Evolutionary conservation across 1,140 invertebrate genomes (phyloP).

Genomic region (Megalonaias nervosa): DNA sequence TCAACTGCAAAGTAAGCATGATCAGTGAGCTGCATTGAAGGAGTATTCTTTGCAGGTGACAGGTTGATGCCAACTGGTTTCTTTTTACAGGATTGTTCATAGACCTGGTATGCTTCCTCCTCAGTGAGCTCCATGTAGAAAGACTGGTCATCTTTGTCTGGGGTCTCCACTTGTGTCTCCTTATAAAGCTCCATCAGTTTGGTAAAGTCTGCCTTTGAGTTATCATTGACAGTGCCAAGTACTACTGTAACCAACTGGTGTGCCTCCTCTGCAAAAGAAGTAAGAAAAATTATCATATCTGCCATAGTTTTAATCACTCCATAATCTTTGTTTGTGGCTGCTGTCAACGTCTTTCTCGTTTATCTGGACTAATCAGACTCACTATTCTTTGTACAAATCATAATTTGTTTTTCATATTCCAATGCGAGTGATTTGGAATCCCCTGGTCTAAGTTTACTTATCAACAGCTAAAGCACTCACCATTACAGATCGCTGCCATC

Average conservation of each 20-base stretch:
- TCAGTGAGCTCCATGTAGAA: conserved; percentile 80
- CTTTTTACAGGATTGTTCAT: conserved; percentile 76
- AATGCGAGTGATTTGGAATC: background rate
- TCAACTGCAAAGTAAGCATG: conserved; percentile 1
- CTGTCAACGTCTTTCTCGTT: conserved; percentile 3
- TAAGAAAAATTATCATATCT: background rate
- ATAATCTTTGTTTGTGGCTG: background rate
- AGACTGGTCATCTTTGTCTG: conserved; percentile 61
- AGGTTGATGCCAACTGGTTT: conserved; percentile 10
- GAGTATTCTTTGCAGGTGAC: conserved; percentile 59
- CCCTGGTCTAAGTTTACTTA: background rate
- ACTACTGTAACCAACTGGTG: conserved; percentile 85
- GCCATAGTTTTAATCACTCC: background rate
- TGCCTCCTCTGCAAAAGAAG: conserved; percentile 74
- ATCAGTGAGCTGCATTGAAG: conserved; percentile 2
- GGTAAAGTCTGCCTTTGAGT: conserved; percentile 79
- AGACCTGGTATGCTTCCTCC: conserved; percentile 86
- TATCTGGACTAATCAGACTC: background rate
- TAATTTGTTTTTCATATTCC: conserved; percentile 6
- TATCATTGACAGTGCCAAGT: conserved; percentile 79
- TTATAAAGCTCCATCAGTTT: conserved; percentile 75
- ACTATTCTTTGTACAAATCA: conserved; percentile 1
- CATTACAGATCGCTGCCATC: no score
- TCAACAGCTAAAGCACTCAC: no score
- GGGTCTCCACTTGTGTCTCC: conserved; percentile 21